Conservation (phyloP, 2,797 vertebrate species). For the Margarornis squamiger region DNA sequence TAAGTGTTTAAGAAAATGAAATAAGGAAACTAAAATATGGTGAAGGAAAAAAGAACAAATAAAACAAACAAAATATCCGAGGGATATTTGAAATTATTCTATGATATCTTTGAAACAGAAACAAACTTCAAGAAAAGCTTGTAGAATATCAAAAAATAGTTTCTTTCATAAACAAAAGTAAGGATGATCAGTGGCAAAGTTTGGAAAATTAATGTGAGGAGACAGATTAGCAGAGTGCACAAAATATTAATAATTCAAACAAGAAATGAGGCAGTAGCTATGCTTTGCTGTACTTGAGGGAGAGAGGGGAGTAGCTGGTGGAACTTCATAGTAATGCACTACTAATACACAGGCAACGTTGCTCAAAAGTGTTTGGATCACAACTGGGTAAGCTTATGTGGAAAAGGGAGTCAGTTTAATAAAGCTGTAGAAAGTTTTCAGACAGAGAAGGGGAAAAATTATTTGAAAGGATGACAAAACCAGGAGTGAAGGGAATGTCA, state of each 20-base stretch:
- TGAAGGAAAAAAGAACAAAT: not conserved
- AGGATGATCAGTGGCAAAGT: not conserved
- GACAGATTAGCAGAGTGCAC: not conserved
- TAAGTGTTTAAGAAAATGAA: not conserved
- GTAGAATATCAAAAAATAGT: not conserved
- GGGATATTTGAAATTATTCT: not conserved
- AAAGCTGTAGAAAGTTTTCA: not conserved
- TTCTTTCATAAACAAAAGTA: not conserved
- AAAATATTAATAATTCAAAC: not conserved
- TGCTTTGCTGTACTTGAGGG: not conserved
- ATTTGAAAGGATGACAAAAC: not conserved
- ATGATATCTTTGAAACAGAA: not conserved
- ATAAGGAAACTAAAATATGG: not conserved
- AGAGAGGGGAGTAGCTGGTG: not conserved
- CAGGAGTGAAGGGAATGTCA: accelerated
- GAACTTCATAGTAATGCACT: not conserved
- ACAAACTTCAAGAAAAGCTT: not conserved
- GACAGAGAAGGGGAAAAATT: not conserved
- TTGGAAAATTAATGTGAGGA: not conserved
- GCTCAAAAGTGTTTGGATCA: not conserved
- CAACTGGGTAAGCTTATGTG: not conserved
- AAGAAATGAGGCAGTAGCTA: not conserved
- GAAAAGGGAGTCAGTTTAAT: not conserved
- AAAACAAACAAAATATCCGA: not conserved
- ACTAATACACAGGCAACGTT: not conserved